These are phyloP conservation scores for Trachemys scripta DNA, from an alignment of 2,113 vertebrate species.

Conservation along the genomic window DNA sequence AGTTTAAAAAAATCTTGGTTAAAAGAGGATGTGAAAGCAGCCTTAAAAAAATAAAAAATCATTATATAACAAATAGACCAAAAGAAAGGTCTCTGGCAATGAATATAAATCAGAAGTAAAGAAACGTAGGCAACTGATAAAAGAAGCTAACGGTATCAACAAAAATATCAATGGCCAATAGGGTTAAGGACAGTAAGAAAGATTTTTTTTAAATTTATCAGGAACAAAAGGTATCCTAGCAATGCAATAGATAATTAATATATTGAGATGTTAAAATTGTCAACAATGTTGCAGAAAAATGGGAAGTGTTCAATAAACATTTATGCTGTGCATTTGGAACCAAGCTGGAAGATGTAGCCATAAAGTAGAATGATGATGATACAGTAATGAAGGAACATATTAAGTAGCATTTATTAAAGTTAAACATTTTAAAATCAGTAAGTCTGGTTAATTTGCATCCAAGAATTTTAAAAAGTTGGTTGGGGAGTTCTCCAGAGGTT, in stretches of 20 bases:
- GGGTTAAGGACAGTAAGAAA: not conserved
- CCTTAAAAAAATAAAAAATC: conserved; percentile 53
- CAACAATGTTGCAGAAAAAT: conserved; percentile 10
- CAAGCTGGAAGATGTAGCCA: conserved; percentile 36
- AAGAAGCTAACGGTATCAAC: not conserved
- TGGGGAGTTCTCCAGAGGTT: conserved; percentile 21
- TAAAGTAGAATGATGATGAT: not conserved
- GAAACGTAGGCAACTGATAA: not conserved
- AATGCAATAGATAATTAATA: conserved; percentile 44
- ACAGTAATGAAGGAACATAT: not conserved
- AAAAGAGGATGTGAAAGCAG: conserved; percentile 66
- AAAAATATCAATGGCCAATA: not conserved
- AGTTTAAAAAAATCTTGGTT: conserved; percentile 20
- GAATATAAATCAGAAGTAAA: conserved; percentile 22
- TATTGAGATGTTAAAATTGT: conserved; percentile 43
- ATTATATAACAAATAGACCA: conserved; percentile 58
- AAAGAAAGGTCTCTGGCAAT: conserved; percentile 64
- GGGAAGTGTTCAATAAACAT: not conserved
- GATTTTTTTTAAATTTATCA: conserved; percentile 17
- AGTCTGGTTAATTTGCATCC: not conserved
- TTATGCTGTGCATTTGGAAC: conserved; percentile 7
- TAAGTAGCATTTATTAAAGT: conserved; percentile 33
- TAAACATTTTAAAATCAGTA: conserved; percentile 34
- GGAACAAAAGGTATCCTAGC: conserved; percentile 13
- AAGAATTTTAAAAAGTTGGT: not conserved